phyloP scores from a whole-genome alignment of 2,797 vertebrate genomes.

The Garrulus glandarius region DNA sequence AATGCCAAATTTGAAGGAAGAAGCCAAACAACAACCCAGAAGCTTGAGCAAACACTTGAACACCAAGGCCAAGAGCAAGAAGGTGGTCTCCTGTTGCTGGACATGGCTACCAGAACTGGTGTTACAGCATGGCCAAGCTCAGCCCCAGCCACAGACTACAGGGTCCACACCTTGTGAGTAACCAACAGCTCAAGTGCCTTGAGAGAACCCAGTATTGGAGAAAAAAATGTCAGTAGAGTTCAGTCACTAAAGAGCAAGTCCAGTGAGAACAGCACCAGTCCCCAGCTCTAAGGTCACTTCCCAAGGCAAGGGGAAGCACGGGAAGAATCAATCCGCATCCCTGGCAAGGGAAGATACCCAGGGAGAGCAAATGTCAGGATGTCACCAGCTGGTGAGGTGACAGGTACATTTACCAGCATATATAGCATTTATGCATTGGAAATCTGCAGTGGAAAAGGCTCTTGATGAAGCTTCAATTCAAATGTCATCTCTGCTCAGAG shows the following conservation, averaged over 20 bases:
- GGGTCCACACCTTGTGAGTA: background rate
- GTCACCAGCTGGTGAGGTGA: background rate
- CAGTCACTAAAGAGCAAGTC: background rate
- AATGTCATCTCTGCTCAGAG: conserved; percentile 34
- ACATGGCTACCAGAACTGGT: background rate
- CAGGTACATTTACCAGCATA: conserved; percentile 10
- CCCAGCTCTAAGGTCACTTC: background rate
- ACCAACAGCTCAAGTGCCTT: background rate
- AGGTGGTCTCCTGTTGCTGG: background rate
- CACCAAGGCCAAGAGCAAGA: background rate
- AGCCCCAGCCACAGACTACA: background rate
- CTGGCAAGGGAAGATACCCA: background rate
- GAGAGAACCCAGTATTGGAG: background rate
- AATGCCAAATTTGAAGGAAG: background rate
- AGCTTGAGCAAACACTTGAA: background rate
- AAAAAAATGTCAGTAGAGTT: background rate
- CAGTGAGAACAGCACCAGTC: background rate
- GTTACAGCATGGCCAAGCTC: background rate
- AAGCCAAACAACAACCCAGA: background rate
- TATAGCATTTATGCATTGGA: background rate
- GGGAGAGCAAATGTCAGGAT: background rate
- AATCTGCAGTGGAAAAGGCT: conserved; percentile 9
- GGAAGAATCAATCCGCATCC: background rate
- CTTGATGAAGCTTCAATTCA: conserved; percentile 1
- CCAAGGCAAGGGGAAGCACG: background rate